Base-by-base conservation (phyloP, 2,888 invertebrate genomes). In the Diplazon laetatorius region DNA sequence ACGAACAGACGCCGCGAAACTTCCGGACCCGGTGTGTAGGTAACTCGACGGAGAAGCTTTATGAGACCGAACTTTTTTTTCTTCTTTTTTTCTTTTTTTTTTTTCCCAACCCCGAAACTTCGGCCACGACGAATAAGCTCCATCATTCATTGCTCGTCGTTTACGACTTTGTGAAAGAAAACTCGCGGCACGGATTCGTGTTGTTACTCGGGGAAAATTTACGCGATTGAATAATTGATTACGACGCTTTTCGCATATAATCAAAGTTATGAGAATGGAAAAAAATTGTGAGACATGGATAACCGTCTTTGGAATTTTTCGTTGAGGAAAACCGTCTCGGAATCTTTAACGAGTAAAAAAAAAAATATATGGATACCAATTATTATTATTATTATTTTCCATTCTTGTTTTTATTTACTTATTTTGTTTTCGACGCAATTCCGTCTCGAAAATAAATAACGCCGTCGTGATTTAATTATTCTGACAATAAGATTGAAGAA, bases 61-160 rank as follows among this genome's bases (percentile, higher is more conserved):
- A 44, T 10, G 25, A 37, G 35, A 35, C 42, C n/a, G 57, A 76
- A 70, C 66, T 75, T 78, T 35, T 44, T 35, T 44, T 37, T 22
- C n/a, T n/a, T n/a, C n/a, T n/a, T n/a, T n/a, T n/a, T n/a, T n/a
- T n/a, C n/a, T n/a, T n/a, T n/a, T n/a, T n/a, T n/a, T n/a, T n/a
- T n/a, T n/a, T n/a, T n/a, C n/a, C n/a, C n/a, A n/a, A 52, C 48
- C 1, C n/a, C n/a, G 18, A 30, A 74, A 80, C 69, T 69, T 77
- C 66, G 65, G 70, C 70, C 73, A 60, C 59, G 79, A 82, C 85
- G 82, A 85, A n/a, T 85, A 84, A 80, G 81, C 59, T 78, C 30
- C 30, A 78, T 85, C 81, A 82, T 86, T 84, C 80, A 80, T 82
- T 81, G 72, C 63, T 69, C 70, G 75, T 71, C 65, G 39, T 59